Evolutionary conservation across 2,888 invertebrate species (phyloP), one percentile per base, ranked within the genome.

Genomic region (Ferrisia virgata): DNA sequence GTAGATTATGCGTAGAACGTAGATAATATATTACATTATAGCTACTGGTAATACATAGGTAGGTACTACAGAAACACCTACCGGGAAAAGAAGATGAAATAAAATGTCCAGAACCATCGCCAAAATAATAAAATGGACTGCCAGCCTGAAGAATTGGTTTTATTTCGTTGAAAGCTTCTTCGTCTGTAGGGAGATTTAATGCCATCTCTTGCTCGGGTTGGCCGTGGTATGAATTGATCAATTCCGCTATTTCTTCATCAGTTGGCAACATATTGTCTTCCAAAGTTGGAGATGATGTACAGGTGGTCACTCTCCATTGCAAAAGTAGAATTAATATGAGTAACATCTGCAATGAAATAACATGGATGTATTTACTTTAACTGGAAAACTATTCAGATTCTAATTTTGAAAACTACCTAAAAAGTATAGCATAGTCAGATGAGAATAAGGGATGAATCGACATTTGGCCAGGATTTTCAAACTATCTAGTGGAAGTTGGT

Each of bases 1-100:
- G n/a, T n/a, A n/a, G n/a, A n/a, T n/a, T n/a, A n/a, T n/a, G n/a
- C n/a, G n/a, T n/a, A n/a, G n/a, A n/a, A n/a, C n/a, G n/a, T n/a
- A n/a, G n/a, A n/a, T n/a, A n/a, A n/a, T n/a, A n/a, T n/a, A n/a
- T n/a, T n/a, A n/a, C n/a, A n/a, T n/a, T n/a, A n/a, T n/a, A n/a
- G n/a, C n/a, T n/a, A n/a, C n/a, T n/a, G n/a, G n/a, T n/a, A n/a
- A n/a, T n/a, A n/a, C n/a, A n/a, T n/a, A n/a, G n/a, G n/a, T n/a
- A n/a, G n/a, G n/a, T n/a, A n/a, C n/a, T n/a, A n/a, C n/a, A n/a
- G n/a, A n/a, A n/a, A n/a, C n/a, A n/a, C 5, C 15, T 72, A 87
- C 87, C 87, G 84, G 87, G 87, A 84, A 87, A 87, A 31, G 86
- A 85, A n/a, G 87, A 86, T n/a, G 87, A 87, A 47, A 87, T 86